phyloP scores from a whole-genome alignment of 1,140 invertebrate genomes.

The Leptonema lineaticorne region DNA sequence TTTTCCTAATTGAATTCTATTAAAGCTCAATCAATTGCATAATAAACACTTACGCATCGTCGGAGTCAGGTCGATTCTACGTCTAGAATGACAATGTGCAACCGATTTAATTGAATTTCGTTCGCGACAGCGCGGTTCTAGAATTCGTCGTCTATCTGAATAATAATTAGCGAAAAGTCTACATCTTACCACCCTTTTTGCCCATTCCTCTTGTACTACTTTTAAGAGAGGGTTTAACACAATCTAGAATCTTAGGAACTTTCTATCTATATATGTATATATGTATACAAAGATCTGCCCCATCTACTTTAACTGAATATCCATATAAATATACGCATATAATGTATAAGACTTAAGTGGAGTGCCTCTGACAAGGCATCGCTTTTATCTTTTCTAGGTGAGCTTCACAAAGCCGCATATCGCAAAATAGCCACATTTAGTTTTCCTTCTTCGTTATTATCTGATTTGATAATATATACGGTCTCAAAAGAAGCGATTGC shows the following conservation, averaged over 20 bases:
- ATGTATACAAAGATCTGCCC: neutral
- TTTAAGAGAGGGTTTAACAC: neutral
- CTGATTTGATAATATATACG: too few species aligned
- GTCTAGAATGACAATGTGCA: neutral
- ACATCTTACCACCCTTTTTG: neutral
- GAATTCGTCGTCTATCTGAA: neutral
- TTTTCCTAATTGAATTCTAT: too few species aligned
- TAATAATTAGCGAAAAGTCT: conserved; percentile 1
- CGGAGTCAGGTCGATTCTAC: neutral
- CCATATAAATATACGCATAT: too few species aligned
- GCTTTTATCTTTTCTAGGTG: conserved; percentile 34
- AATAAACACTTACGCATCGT: neutral
- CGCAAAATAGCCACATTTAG: conserved; percentile 22
- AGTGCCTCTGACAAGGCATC: conserved; percentile 28
- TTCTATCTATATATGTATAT: neutral
- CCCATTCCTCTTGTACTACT: too few species aligned
- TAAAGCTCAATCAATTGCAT: neutral
- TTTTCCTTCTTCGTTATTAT: conserved; percentile 22
- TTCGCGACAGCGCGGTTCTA: neutral
- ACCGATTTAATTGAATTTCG: neutral
- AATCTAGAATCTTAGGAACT: conserved; percentile 9
- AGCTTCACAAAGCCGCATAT: conserved; percentile 29
- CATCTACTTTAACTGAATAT: too few species aligned
- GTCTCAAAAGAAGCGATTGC: too few species aligned
- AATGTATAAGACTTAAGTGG: neutral